Base-by-base conservation (phyloP, 2,113 vertebrate species). In the Haemorhous mexicanus region DNA sequence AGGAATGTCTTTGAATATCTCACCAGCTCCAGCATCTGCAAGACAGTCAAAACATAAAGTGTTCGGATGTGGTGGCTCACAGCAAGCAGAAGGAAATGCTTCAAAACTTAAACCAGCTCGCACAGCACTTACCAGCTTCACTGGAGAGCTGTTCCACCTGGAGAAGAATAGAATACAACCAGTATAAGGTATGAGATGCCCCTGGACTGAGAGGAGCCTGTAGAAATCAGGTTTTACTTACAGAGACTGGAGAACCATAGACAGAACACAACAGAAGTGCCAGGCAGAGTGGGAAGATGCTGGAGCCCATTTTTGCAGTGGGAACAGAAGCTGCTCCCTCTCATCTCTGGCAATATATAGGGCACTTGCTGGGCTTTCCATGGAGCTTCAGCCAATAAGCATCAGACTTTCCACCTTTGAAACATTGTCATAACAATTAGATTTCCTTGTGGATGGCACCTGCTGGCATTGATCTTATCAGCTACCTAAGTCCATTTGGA, bases 1-100 rank as follows among this genome's bases (percentile, higher is more conserved):
- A 74, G 97, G 84, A 95, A 98, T 98, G 58, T 97, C 98, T 94
- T 95, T 97, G 63, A 72, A 75, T 66, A 90, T 73, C 76, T 97
- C 94, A 52, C 68, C 89, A 67, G 41, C 69, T 8, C 92, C 77
- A 70, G 17, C 24, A 67, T 92, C 73, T 33, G 92, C 66, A 89
- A 76, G 24, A 68, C 24, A 66, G 81, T 37, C 7, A 46, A 89
- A 89, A 77, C 37, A 24, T 21, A 9, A 6, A 39, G 19, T 35
- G 39, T 23, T 90, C 1, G 4, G 47, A 30, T 27, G 22, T 78
- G 55, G 19, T 62, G 61, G 41, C 13, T 55, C 91, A 67, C 16
- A 64, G 19, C 20, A 77, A 84, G 68, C 8, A 52, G 64, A 92
- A 64, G 7, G n/a, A 93, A 72, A 88, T 23, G 11, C 37, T 74